These are phyloP conservation scores for Ia io DNA, from an alignment of 2,113 vertebrate genomes.

Conservation along the genomic window DNA sequence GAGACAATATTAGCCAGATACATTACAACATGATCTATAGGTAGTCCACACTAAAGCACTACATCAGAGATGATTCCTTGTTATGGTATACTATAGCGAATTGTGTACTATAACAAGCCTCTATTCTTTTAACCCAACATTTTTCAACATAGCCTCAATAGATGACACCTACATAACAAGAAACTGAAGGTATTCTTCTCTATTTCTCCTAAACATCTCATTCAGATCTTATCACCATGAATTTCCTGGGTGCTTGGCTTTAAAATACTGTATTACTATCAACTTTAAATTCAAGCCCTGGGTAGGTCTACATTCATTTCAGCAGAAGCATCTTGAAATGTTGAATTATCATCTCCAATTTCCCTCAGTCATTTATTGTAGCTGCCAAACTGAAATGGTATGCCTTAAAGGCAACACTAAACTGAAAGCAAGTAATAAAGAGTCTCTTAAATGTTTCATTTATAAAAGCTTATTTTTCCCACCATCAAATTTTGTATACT, in stretches of 20 bases:
- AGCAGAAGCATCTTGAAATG: slow-evolving; percentile 82
- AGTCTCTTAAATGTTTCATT: slow-evolving; percentile 81
- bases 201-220: slow-evolving; percentile 78
- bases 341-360: slow-evolving; percentile 86
- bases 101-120: not conserved
- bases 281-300: slow-evolving; percentile 78
- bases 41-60: not conserved
- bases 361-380: slow-evolving; percentile 84
- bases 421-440: slow-evolving; percentile 76
- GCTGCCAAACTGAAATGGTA: slow-evolving; percentile 81
- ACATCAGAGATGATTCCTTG: not conserved
- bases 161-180: slow-evolving; percentile 10
- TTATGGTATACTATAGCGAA: not conserved
- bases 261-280: slow-evolving; percentile 80
- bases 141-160: slow-evolving; percentile 10
- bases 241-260: slow-evolving; percentile 81
- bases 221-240: slow-evolving; percentile 83
- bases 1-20: not conserved
- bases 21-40: not conserved
- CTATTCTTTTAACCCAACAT: slow-evolving; percentile 4
- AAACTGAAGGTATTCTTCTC: slow-evolving; percentile 46
- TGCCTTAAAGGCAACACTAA: slow-evolving; percentile 78
- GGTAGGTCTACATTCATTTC: slow-evolving; percentile 77
- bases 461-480: slow-evolving; percentile 82
- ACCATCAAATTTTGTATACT: slow-evolving; percentile 75